Evolutionary conservation across 2,797 vertebrate genomes (phyloP), one percentile per base, ranked within the genome.

Genomic region (Gallinago solitaria): DNA sequence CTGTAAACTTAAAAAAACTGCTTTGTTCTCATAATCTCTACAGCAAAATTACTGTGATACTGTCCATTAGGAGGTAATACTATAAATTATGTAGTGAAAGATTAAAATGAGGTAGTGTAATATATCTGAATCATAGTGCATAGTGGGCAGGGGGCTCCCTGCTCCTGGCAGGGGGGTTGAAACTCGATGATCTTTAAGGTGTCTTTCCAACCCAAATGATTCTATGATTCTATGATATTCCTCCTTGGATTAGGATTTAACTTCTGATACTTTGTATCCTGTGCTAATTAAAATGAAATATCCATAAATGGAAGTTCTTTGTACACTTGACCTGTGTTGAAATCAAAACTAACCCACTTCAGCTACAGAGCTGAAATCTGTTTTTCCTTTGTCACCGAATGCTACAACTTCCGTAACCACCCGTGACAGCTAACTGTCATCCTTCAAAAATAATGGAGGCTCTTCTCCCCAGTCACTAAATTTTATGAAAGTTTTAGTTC

Each of bases 251-350:
- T 89, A 87, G 64, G 64, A 89, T 92, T 92, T 92, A 83, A 65
- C 23, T 93, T 90, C 60, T 87, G 28, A 17, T 90, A 64, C 23
- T 77, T 89, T 91, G 64, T 85, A 80, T 75, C 70, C 73, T 82
- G 94, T 85, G 75, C 35, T 94, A 93, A 97, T 96, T 96, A 95
- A 95, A 95, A 95, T 77, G 64, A 93, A 90, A 96, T 89, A 94
- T 77, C 65, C 83, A 80, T 90, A 94, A 90, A 96, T 89, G 89
- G 89, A 83, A 93, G 60, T 71, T 28, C 64, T 93, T 95, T 85
- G 41, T 82, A 43, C 35, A 67, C 63, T 74, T 94, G 89, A 94
- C 92, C 93, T 39, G 8, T 76, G 77, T 77, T 90, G 78, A 95
- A 93, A 74, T 83, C 35, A 83, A 70, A 57, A 85, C 51, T 91